phyloP scores from a whole-genome alignment of 2,888 invertebrate genomes.

The Melangyna quadrimaculata region DNA sequence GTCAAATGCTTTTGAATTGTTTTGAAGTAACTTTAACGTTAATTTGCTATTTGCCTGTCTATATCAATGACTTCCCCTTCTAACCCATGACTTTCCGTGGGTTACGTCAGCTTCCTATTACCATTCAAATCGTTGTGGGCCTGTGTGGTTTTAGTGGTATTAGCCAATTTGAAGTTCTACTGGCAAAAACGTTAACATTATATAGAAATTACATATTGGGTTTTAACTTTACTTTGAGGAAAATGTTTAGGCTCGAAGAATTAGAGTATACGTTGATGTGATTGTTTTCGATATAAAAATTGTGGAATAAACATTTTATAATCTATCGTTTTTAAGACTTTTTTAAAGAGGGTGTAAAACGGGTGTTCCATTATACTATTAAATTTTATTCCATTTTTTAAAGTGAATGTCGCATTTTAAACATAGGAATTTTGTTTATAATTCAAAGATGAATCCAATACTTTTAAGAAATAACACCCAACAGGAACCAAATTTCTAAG shows the following conservation, averaged over 20 bases:
- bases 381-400: too few species aligned
- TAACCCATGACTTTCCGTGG: neutral
- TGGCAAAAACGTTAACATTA: neutral
- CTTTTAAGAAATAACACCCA: neutral
- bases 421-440: neutral
- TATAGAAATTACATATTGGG: neutral
- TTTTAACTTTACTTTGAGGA: neutral
- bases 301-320: neutral
- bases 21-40: constrained; percentile 3
- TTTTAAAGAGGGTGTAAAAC: too few species aligned
- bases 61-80: neutral
- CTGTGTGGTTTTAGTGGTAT: neutral
- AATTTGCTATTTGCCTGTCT: neutral
- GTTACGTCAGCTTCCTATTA: neutral
- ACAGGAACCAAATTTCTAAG: neutral
- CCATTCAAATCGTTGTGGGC: constrained; percentile 6
- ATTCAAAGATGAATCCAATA: neutral
- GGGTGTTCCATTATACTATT: too few species aligned
- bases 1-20: constrained; percentile 23
- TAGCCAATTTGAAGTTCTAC: constrained; percentile 1
- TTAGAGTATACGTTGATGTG: too few species aligned
- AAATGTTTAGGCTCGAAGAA: neutral
- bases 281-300: neutral
- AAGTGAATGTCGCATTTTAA: neutral
- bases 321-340: too few species aligned